Evolutionary conservation across 2,797 vertebrate genomes (phyloP).

Genomic region (Onychomys arenicola): DNA sequence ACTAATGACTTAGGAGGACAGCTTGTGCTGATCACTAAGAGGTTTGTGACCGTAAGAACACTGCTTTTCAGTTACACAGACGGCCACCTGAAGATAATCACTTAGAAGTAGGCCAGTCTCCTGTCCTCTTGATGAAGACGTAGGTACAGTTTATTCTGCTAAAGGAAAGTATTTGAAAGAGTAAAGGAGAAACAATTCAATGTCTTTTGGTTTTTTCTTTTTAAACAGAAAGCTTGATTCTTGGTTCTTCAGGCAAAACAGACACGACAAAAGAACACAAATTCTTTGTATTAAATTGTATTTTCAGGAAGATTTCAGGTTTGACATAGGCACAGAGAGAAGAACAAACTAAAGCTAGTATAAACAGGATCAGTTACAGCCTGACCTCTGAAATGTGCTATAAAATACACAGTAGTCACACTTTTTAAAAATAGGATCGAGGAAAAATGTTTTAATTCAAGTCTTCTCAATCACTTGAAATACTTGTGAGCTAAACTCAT

Average conservation of each 20-base stretch:
- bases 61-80: neutral
- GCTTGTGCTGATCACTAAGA: neutral
- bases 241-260: constrained; percentile 57
- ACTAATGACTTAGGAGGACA: constrained; percentile 26
- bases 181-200: neutral
- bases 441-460: constrained; percentile 70
- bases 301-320: constrained; percentile 74
- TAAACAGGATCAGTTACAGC: constrained; percentile 72
- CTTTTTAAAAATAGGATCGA: constrained; percentile 74
- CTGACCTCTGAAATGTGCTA: constrained; percentile 65
- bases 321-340: constrained; percentile 70
- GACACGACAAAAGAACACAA: constrained; percentile 65
- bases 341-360: constrained; percentile 68
- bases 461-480: constrained; percentile 74
- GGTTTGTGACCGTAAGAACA: neutral
- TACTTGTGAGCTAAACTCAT: constrained; percentile 67
- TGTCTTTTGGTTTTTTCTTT: too few species aligned
- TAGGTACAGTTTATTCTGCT: neutral
- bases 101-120: neutral
- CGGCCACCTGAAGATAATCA: neutral
- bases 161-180: constrained; percentile 5
- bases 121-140: neutral
- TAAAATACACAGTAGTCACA: constrained; percentile 73
- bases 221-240: neutral
- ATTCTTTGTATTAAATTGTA: constrained; percentile 76